Evolutionary conservation across 2,797 vertebrate genomes (phyloP), one percentile per base, ranked within the genome.

Genomic region (Triplophysa bombifrons): DNA sequence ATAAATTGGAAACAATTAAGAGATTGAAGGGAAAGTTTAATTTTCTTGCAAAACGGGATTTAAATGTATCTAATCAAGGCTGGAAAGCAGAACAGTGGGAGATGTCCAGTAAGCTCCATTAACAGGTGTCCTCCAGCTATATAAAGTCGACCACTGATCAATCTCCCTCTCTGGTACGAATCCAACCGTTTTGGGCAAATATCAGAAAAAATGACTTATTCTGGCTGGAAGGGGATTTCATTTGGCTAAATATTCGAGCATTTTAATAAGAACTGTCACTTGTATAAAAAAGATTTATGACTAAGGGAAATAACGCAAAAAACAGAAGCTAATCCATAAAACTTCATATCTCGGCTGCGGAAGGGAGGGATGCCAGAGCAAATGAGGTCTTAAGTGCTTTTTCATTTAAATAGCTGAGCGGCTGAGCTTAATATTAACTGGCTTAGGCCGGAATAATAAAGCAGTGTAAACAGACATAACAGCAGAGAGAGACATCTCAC

Each of bases 371-470:
- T 44, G 69, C 56, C 34, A 64, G 87, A 86, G 80, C 83, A 85
- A 72, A 82, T 82, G 76, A 88, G 88, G 81, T 82, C 79, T 83
- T 87, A 87, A 87, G 86, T 85, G 80, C 84, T 85, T 87, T 84
- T 85, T 72, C 80, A 85, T 91, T 91, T 89, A 88, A 88, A 77
- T 46, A 69, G 73, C 67, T 74, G 72, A 70, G 67, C 34, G 22
- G 67, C 67, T 25, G 48, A 72, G 50, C 67, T 80, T 80, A 72
- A 80, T 72, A 76, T 72, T 76, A 60, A 78, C 58, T 65, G 76
- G 72, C 63, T 79, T 72, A 76, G 60, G 69, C 72, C 46, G 56
- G 48, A 30, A 70, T 80, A 80, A 80, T 80, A 80, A 80, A 80
- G 70, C 61, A 67, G 66, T 73, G 64, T 80, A 80, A 83, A 76